Evolutionary conservation across 2,113 vertebrate genomes (phyloP), one percentile per base, ranked within the genome.

Genomic region (Seriola aureovittata): DNA sequence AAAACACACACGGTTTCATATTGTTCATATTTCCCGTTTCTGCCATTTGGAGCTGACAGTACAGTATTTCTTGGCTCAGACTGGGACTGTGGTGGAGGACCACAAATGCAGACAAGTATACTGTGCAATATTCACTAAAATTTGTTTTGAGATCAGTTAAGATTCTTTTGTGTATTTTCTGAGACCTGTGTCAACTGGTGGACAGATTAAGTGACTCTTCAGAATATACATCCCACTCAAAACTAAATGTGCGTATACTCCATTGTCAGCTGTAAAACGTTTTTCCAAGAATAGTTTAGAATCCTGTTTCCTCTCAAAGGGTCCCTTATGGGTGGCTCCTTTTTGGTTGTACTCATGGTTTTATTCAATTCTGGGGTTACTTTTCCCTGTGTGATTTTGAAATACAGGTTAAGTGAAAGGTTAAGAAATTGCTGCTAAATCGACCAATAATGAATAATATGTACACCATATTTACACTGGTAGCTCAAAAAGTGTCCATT

Each of bases 21-120:
- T 29, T 65, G 25, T 63, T 75, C 8, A n/a, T 16, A 29, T 68
- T 67, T 71, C 8, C 44, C 9, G 34, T 58, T 66, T 67, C 9
- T 73, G 58, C 1, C 40, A 72, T 82, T 40, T 48, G 21, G 2
- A 50, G 10, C 8, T 5, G 5, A 21, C 14, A 13, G n/a, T 14
- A 17, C 40, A 52, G 29, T 21, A 29, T 73, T 42, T 44, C 6
- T 63, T 78, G 69, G 36, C 59, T 64, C 25, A 23, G 2, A 70
- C 13, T 65, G 50, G 12, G 38, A 60, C 16, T 36, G 34, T 36
- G 11, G 19, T n/a, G 16, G 2, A 38, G 19, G 62, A 72, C 68
- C 58, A 65, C 42, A 52, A 32, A 6, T 52, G n/a, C 11, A 32
- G 70, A 48, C 44, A 5, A 81, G 34, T 36, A 8, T 57, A 7